These are phyloP conservation scores for Squalus acanthias DNA, from an alignment of 2,797 vertebrate genomes.

Conservation along the genomic window DNA sequence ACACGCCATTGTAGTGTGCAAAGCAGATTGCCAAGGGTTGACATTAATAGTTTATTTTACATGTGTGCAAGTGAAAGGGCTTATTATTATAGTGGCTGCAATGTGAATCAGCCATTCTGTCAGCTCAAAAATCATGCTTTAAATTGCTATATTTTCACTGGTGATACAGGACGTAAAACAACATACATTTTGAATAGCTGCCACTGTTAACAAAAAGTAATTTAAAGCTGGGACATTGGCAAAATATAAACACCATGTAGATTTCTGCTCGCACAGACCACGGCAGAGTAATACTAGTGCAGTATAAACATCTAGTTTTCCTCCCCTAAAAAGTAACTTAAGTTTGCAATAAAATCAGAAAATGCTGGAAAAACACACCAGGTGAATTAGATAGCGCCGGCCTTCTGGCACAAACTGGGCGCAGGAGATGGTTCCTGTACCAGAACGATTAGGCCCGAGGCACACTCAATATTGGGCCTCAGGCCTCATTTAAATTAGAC, in stretches of 20 bases:
- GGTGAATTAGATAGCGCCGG: neutral
- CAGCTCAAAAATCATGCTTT: slow-evolving; percentile 20
- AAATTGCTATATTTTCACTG: slow-evolving; percentile 31
- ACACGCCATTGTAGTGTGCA: slow-evolving; percentile 47
- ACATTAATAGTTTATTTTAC: slow-evolving; percentile 64
- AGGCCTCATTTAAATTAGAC: neutral
- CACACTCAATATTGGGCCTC: neutral
- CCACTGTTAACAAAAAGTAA: slow-evolving; percentile 37
- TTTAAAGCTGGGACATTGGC: slow-evolving; percentile 20
- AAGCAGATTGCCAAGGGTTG: slow-evolving; percentile 55
- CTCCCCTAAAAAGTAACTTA: slow-evolving; percentile 5
- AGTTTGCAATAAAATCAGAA: neutral
- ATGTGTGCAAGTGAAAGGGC: slow-evolving; percentile 52
- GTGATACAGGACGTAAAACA: slow-evolving; percentile 30
- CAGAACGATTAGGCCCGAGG: neutral
- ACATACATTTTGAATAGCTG: slow-evolving; percentile 34
- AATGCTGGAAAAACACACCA: neutral
- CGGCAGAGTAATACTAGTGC: neutral
- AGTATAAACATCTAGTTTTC: slow-evolving; percentile 28
- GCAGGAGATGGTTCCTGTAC: neutral
- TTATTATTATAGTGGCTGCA: slow-evolving; percentile 50
- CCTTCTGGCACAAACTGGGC: neutral
- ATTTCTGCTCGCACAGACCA: slow-evolving; percentile 13
- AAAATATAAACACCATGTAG: slow-evolving; percentile 36
- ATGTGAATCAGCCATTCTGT: slow-evolving; percentile 33